Evolutionary conservation across 2,797 vertebrate genomes (phyloP), one percentile per base, ranked within the genome.

Genomic region (Syndactyla subalaris): DNA sequence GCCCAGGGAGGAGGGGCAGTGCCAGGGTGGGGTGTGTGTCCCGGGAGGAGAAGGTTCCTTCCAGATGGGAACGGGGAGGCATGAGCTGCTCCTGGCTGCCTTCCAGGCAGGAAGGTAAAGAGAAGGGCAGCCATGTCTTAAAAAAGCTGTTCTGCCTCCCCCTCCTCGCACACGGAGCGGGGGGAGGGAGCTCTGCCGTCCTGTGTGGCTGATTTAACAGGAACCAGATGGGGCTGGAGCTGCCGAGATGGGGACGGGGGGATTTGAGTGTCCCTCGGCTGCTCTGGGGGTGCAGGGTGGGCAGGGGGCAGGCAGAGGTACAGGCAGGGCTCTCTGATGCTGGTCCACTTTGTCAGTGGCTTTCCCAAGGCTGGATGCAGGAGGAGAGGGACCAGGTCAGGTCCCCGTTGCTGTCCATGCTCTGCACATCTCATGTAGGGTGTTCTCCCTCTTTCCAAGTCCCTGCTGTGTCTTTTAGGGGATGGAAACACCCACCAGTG

Each of bases 11-110:
- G 22, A 30, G 93, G 52, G 75, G 58, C 89, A 39, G 80, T 54
- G 80, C 81, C 79, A 23, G 6, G 80, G 65, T 46, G 62, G 90
- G 93, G 75, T 38, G 55, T 57, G 89, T 48, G 92, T 96, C 93
- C 92, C 67, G 2, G 82, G 92, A 81, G 79, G 83, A 88, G 93
- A 97, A 97, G 94, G 96, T 73, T 79, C 97, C 94, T 84, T 97
- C 97, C 98, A 97, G 98, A 97, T 98, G 98, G 97, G 93, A 95
- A 39, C 49, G 9, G 84, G 76, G 73, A 93, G 78, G 92, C 85
- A 39, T 38, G 97, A 95, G 96, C 77, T 29, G 93, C 94, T 87
- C 86, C 95, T 96, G 95, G 92, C 93, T 82, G 67, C 71, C 71
- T 61, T 96, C 96, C 96, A 93, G 92, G 96, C 92, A 95, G 97